These are phyloP conservation scores for Potorous gilbertii DNA, from an alignment of 2,797 vertebrate species.

Conservation along the genomic window DNA sequence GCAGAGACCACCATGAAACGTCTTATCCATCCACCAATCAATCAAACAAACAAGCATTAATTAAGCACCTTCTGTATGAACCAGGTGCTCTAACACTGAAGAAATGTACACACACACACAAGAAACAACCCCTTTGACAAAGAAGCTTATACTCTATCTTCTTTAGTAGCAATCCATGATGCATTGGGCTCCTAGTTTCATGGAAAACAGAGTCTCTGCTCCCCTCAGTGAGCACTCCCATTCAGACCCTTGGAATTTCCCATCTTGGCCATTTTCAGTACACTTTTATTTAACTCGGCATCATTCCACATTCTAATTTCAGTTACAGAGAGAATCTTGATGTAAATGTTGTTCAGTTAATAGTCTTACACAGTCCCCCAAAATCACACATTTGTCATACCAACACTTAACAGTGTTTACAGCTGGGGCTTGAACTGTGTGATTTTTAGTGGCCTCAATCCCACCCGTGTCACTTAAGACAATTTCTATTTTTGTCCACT, in stretches of 20 bases:
- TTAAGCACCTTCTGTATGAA: neutral
- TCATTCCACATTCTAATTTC: neutral
- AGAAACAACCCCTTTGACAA: neutral
- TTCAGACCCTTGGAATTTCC: neutral
- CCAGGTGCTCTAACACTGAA: neutral
- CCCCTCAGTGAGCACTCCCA: neutral
- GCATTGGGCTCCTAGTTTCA: neutral
- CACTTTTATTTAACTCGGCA: neutral
- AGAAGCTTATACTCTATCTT: neutral
- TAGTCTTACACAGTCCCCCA: neutral
- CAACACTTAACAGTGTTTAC: neutral
- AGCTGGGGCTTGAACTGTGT: neutral
- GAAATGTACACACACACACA: neutral
- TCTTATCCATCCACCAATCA: neutral
- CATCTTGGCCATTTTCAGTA: neutral
- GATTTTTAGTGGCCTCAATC: neutral
- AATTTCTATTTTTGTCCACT: neutral
- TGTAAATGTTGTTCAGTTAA: neutral
- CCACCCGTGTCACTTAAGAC: neutral
- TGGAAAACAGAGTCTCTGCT: neutral
- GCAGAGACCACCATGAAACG: neutral
- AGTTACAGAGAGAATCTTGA: neutral
- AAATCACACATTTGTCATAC: neutral
- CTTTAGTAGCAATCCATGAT: neutral
- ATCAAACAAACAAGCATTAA: neutral